These are phyloP conservation scores for Eciton burchellii DNA, from an alignment of 1,140 invertebrate genomes.

Conservation along the genomic window DNA sequence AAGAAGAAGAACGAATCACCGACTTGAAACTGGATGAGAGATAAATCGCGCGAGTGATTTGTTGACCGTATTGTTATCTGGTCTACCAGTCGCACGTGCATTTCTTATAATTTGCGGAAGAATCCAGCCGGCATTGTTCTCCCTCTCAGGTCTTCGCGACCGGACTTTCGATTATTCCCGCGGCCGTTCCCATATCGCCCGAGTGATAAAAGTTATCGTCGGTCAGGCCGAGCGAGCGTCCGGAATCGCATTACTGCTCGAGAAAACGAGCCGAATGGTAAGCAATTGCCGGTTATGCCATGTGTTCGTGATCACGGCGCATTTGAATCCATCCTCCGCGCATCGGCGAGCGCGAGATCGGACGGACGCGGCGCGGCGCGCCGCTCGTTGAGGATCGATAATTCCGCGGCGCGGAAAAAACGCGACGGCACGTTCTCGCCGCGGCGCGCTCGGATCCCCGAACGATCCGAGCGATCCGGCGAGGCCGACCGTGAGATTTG, in stretches of 20 bases:
- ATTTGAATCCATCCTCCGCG: constrained; percentile 40
- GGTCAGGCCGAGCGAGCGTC: constrained; percentile 17
- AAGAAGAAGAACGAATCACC: neutral
- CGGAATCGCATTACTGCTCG: constrained; percentile 38
- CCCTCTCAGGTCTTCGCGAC: neutral
- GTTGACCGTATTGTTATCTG: too few species aligned
- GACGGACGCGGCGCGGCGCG: constrained; percentile 34
- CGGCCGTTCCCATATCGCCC: neutral
- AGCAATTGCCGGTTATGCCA: constrained; percentile 17
- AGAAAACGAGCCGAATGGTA: constrained; percentile 42
- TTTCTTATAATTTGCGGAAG: neutral
- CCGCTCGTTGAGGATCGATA: constrained; percentile 36
- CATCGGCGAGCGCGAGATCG: constrained; percentile 30
- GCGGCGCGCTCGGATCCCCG: constrained; percentile 23
- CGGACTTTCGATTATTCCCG: neutral
- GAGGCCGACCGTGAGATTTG: constrained; percentile 69
- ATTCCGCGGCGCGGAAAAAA: constrained; percentile 42
- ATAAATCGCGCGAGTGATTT: neutral
- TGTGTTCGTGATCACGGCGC: constrained; percentile 38
- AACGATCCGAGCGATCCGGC: constrained; percentile 49
- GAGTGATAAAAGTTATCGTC: constrained; percentile 30
- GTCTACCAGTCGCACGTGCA: neutral
- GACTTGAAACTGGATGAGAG: neutral
- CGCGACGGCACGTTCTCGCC: constrained; percentile 42
- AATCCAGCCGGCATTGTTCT: neutral